Conservation (phyloP, 2,888 invertebrate species). For the Calliphora vomitoria region DNA sequence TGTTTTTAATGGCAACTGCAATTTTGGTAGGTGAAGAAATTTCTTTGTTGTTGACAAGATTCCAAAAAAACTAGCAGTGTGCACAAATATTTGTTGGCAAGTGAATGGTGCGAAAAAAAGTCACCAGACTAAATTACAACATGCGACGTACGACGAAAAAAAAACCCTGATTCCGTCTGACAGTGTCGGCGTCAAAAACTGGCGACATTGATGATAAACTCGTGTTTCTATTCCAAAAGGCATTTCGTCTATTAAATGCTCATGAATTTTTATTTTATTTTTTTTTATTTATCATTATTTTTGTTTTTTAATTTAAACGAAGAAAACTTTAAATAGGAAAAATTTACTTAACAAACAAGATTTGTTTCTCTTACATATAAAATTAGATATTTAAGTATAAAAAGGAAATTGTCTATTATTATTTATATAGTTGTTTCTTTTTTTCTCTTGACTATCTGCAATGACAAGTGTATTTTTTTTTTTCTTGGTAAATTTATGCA, state of each 20-base stretch:
- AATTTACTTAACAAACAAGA: neutral
- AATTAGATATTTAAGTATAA: conserved; percentile 11
- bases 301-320: neutral
- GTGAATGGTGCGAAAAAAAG: conserved; percentile 36
- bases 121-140: conserved; percentile 41
- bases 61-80: conserved; percentile 42
- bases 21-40: conserved; percentile 51
- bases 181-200: conserved; percentile 60
- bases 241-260: conserved; percentile 33
- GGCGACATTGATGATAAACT: conserved; percentile 67
- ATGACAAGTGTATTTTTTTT: conserved; percentile 25
- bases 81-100: conserved; percentile 58
- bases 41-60: conserved; percentile 55
- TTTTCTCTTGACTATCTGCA: neutral
- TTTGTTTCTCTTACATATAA: neutral
- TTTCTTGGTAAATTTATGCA: conserved; percentile 31
- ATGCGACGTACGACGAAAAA: neutral
- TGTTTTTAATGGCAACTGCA: conserved; percentile 56
- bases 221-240: conserved; percentile 22
- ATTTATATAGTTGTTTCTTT: neutral
- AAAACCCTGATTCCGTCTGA: conserved; percentile 47
- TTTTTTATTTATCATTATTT: neutral
- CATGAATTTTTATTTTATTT: conserved; percentile 8
- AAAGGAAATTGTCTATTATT: conserved; percentile 67
- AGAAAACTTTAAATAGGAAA: conserved; percentile 22